Conservation (phyloP, 2,888 invertebrate genomes). For the Tortrix viridana region DNA sequence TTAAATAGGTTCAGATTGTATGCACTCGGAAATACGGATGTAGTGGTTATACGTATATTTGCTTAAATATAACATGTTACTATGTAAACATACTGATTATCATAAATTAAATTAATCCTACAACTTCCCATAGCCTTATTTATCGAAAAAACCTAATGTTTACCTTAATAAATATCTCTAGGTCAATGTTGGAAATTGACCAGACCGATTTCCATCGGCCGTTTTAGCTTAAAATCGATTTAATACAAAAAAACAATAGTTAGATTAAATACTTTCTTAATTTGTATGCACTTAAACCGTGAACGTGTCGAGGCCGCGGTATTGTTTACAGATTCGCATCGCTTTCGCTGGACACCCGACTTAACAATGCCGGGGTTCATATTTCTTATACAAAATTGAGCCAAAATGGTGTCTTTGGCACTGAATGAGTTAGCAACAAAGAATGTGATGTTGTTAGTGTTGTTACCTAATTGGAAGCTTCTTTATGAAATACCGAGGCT, state of each 20-base stretch:
- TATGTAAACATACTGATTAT: too few relatives aligned
- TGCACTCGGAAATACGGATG: too few relatives aligned
- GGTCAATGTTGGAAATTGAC: conserved; percentile 28
- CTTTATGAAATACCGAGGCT: background rate
- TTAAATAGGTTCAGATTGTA: too few relatives aligned
- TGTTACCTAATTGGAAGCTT: conserved; percentile 1
- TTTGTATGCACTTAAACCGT: conserved; percentile 11
- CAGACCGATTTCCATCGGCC: conserved; percentile 19
- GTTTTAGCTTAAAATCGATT: conserved; percentile 34
- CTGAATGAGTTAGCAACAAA: too few relatives aligned
- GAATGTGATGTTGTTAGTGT: background rate
- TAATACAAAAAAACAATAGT: conserved; percentile 22
- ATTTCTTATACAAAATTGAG: too few relatives aligned
- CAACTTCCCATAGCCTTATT: background rate
- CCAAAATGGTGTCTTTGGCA: too few relatives aligned
- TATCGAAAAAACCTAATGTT: background rate
- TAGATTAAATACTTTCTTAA: conserved; percentile 33
- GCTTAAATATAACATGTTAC: too few relatives aligned
- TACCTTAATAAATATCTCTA: conserved; percentile 1
- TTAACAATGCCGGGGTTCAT: conserved; percentile 4
- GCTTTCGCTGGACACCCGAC: conserved; percentile 24
- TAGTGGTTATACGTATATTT: too few relatives aligned
- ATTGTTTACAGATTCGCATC: conserved; percentile 28
- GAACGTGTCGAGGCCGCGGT: conserved; percentile 25
- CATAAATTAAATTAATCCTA: too few relatives aligned